Evolutionary conservation across 2,797 vertebrate species (phyloP).

Genomic region (Pseudochirops corinnae): DNA sequence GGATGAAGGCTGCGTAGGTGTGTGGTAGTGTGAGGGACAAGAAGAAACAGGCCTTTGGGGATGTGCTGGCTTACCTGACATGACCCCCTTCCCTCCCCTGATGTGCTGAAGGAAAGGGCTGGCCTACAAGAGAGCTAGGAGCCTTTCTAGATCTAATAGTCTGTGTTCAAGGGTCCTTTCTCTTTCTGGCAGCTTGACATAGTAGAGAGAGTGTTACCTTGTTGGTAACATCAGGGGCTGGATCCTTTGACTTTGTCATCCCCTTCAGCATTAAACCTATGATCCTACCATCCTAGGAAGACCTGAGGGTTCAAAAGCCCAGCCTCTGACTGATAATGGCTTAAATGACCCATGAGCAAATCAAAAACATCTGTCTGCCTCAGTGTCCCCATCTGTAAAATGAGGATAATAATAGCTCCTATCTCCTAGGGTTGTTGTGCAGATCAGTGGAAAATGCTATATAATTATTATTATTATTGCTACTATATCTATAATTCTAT

Average conservation of each 20-base stretch:
- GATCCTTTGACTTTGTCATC: neutral
- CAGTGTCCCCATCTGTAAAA: neutral
- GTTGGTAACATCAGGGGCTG: neutral
- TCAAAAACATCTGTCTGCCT: neutral
- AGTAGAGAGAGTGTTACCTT: neutral
- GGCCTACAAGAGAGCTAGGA: neutral
- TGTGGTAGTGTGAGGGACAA: neutral
- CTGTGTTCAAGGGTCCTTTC: neutral
- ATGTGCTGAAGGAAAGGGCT: neutral
- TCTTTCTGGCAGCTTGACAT: neutral
- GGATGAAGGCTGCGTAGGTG: neutral
- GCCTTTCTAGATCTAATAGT: neutral
- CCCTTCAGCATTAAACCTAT: neutral
- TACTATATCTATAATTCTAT: neutral
- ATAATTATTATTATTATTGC: neutral
- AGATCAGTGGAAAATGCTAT: neutral
- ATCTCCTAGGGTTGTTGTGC: neutral
- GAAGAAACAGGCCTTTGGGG: neutral
- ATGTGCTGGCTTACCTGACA: neutral
- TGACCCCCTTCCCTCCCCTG: neutral
- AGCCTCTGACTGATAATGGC: neutral
- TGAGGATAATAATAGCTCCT: neutral
- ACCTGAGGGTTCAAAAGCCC: no score
- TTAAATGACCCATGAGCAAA: neutral
- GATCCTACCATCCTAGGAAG: neutral